Evolutionary conservation across 2,113 vertebrate genomes (phyloP), one percentile per base, ranked within the genome.

Genomic region (Gulo gulo): DNA sequence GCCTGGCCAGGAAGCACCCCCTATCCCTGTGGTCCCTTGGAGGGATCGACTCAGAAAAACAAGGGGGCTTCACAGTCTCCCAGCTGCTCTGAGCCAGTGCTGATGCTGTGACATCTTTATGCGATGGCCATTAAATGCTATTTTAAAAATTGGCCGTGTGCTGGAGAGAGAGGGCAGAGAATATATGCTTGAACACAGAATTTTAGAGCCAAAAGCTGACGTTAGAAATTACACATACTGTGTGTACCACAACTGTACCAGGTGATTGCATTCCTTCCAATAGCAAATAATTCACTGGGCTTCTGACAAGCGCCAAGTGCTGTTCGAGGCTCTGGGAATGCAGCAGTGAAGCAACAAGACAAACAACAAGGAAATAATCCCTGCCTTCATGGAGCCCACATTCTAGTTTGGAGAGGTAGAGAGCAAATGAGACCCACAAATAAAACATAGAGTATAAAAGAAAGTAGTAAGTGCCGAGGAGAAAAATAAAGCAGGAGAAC

Each of bases 81-180:
- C 52, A 63, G 87, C n/a, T 86, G 80, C 87, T 47, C 59, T 55
- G 95, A 86, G 79, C 88, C 31, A 9, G 57, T 4, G 0, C 34
- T n/a, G 39, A 88, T 0, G 34, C 52, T 74, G 74, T 91, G 92
- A 95, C 80, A 82, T 85, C 87, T 97, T 95, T 67, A 79, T 74
- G 93, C 74, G 80, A 86, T 59, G 94, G 88, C 74, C 91, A 92
- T 96, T 98, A 95, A 96, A 88, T 50, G 87, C 81, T 94, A 91
- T 97, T 96, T 97, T 88, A 79, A 91, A 96, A 95, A 96, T 47
- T 78, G 91, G 90, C 84, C 7, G 1, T 96, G 84, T 45, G 39
- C 73, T 82, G 50, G 76, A 93, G 71, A 94, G 90, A 91, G 91
- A 94, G 84, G 34, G 12, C 67, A 50, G 65, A 86, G 94, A 67